Evolutionary conservation across 2,113 vertebrate genomes (phyloP).

Genomic region (Forbesichthys papilliferus): DNA sequence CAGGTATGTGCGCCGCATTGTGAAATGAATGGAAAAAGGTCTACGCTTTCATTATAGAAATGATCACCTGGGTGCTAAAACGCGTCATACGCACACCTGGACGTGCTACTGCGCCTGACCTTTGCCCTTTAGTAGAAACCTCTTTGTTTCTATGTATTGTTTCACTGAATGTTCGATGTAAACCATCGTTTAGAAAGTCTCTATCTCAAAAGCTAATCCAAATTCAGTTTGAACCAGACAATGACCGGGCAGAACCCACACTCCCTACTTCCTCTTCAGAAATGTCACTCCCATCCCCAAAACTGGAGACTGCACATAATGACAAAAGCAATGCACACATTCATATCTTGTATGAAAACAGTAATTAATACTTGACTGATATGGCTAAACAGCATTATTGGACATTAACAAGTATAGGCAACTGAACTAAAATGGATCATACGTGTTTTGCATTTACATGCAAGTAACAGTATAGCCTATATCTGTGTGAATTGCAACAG

Average conservation of each 20-base stretch:
- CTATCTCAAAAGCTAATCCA: not conserved
- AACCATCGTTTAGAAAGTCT: slow-evolving; percentile 21
- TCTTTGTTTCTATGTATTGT: slow-evolving; percentile 13
- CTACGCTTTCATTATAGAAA: slow-evolving; percentile 1
- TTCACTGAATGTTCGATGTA: not conserved
- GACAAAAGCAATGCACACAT: too few relatives aligned
- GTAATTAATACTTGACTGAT: too few relatives aligned
- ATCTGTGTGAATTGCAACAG: not conserved
- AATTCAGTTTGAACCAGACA: slow-evolving; percentile 5
- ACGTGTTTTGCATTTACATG: not conserved
- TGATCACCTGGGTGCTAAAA: not conserved
- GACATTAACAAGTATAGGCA: not conserved
- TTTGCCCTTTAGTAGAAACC: slow-evolving; percentile 46
- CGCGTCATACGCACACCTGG: slow-evolving; percentile 40
- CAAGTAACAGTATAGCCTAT: not conserved
- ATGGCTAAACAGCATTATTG: not conserved
- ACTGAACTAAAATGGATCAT: too few relatives aligned
- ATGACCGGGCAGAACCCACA: slow-evolving; percentile 35
- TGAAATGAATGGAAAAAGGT: slow-evolving; percentile 29
- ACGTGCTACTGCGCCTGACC: slow-evolving; percentile 49
- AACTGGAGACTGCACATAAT: too few relatives aligned
- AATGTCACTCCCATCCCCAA: too few relatives aligned
- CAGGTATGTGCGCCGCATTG: slow-evolving; percentile 71
- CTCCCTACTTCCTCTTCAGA: not conserved
- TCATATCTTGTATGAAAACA: too few relatives aligned